Conservation (phyloP, 1,140 invertebrate species). For the Archivesica marissinica region DNA sequence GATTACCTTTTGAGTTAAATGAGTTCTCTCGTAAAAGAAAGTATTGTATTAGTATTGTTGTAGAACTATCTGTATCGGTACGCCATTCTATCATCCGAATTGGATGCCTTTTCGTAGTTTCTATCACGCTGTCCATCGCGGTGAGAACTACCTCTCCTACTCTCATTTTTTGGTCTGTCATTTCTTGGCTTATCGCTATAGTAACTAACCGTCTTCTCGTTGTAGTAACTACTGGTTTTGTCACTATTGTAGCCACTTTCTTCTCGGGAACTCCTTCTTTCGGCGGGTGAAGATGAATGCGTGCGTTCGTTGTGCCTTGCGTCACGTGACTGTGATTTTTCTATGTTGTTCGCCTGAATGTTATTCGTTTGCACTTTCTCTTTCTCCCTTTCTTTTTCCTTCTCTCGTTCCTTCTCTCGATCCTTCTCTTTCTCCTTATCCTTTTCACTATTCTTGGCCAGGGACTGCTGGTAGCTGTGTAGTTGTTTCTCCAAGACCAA, state of each 20-base stretch:
- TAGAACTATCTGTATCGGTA: constrained; percentile 25
- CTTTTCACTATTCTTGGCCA: constrained; percentile 85
- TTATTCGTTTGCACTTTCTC: background rate
- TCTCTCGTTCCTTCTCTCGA: constrained; percentile 15
- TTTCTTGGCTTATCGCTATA: background rate
- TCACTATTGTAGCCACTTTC: constrained; percentile 29
- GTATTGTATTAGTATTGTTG: too few relatives aligned
- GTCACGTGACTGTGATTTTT: constrained; percentile 5
- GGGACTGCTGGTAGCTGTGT: constrained; percentile 94
- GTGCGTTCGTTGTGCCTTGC: background rate
- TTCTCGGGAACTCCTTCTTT: constrained; percentile 22
- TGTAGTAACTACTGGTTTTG: constrained; percentile 14
- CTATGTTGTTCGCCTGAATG: background rate
- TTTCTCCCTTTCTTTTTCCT: constrained; percentile 14
- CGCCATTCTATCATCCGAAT: background rate
- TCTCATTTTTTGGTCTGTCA: constrained; percentile 32
- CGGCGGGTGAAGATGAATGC: background rate
- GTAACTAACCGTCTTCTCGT: background rate
- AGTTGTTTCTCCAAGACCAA: constrained; percentile 93
- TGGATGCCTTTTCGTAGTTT: background rate
- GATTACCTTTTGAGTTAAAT: too few relatives aligned
- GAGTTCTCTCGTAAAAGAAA: too few relatives aligned
- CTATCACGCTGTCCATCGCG: background rate
- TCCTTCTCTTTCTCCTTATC: constrained; percentile 18
- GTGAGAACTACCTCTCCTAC: constrained; percentile 8